These are phyloP conservation scores for Drosophila flavopinicola DNA, from an alignment of 2,888 invertebrate species.

Conservation along the genomic window DNA sequence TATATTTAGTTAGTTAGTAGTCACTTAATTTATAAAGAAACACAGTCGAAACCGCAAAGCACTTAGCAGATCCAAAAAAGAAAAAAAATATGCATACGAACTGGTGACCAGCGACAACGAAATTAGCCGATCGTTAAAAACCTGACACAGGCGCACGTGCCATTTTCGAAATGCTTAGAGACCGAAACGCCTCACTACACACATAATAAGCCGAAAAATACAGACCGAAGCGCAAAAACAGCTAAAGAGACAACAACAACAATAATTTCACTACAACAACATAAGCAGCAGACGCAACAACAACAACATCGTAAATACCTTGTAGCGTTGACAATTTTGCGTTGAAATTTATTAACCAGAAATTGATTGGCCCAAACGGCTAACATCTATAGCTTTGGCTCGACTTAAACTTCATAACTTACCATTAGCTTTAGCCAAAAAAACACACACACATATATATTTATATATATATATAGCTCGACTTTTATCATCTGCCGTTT, in stretches of 20 bases:
- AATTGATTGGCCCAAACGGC: slow-evolving; percentile 77
- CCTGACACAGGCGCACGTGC: slow-evolving; percentile 79
- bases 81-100: slow-evolving; percentile 5
- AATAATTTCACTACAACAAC: slow-evolving; percentile 57
- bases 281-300: slow-evolving; percentile 41
- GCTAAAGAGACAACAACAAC: slow-evolving; percentile 45
- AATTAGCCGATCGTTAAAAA: slow-evolving; percentile 78
- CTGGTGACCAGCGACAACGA: slow-evolving; percentile 34
- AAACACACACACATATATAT: slow-evolving; percentile 12
- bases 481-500: slow-evolving; percentile 47
- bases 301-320: slow-evolving; percentile 68
- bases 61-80: slow-evolving; percentile 51
- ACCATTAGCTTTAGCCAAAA: slow-evolving; percentile 68
- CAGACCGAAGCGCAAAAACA: slow-evolving; percentile 8
- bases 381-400: slow-evolving; percentile 63
- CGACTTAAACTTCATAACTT: slow-evolving; percentile 63
- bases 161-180: slow-evolving; percentile 72
- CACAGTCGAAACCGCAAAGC: slow-evolving; percentile 36
- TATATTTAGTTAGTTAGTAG: slow-evolving; percentile 48
- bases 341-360: slow-evolving; percentile 78
- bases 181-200: slow-evolving; percentile 62
- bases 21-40: slow-evolving; percentile 43
- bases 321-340: slow-evolving; percentile 72
- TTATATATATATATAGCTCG: slow-evolving; percentile 13
- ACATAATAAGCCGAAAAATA: slow-evolving; percentile 47